These are phyloP conservation scores for Eucidaris tribuloides DNA, from an alignment of 35 echinoderm and acorn worm species.

Conservation along the genomic window DNA sequence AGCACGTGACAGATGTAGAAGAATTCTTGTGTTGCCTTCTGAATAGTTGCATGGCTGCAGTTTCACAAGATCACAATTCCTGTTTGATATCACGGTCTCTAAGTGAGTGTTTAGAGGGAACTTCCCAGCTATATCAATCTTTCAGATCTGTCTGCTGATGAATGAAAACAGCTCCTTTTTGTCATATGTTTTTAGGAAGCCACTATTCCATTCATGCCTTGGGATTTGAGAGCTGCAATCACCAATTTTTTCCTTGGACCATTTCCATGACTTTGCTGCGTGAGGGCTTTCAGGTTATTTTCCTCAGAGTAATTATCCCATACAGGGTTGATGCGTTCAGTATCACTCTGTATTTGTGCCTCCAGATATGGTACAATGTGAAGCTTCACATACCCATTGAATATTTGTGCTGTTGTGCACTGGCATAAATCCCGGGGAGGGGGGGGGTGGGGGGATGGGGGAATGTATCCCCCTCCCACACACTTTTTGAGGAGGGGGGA, in stretches of 20 bases:
- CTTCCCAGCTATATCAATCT: neutral
- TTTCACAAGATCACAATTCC: slow-evolving; percentile 1
- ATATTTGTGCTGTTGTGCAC: slow-evolving; percentile 24
- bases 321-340: slow-evolving; percentile 3
- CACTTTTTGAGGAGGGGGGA: too few species aligned
- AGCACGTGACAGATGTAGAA: slow-evolving; percentile 44
- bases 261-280: slow-evolving; percentile 35
- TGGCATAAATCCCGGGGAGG: too few species aligned
- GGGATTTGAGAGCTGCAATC: slow-evolving; percentile 16
- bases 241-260: slow-evolving; percentile 18
- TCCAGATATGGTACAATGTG: slow-evolving; percentile 35
- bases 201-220: slow-evolving; percentile 14
- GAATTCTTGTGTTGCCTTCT: slow-evolving; percentile 25
- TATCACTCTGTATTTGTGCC: slow-evolving; percentile 19
- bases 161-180: slow-evolving; percentile 27
- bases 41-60: slow-evolving; percentile 42
- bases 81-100: slow-evolving; percentile 30
- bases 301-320: slow-evolving; percentile 34
- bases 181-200: neutral
- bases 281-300: slow-evolving; percentile 2
- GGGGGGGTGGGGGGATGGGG: too few species aligned
- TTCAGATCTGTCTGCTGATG: neutral
- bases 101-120: neutral
- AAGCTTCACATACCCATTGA: slow-evolving; percentile 17
- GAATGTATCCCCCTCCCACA: too few species aligned